Evolutionary conservation across 2,113 vertebrate species (phyloP), one percentile per base, ranked within the genome.

Genomic region (Hemicordylus capensis): DNA sequence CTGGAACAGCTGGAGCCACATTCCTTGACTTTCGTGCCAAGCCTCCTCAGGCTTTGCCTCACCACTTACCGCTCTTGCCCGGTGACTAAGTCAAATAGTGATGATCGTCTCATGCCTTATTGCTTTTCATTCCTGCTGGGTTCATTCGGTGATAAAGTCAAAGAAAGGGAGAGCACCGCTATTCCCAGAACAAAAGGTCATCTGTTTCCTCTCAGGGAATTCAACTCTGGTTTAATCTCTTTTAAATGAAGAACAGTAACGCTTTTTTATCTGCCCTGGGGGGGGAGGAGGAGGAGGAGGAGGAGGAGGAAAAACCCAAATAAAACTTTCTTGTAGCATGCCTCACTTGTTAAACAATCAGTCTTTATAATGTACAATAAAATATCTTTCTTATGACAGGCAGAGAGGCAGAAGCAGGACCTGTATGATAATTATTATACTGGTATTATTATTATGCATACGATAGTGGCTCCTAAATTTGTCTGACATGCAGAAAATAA

Each of bases 161-260:
- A 88, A 85, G 73, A 87, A 59, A 90, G 85, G 85, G 88, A 51
- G 34, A 54, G 44, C 2, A 0, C 48, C 46, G 86, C 83, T 31
- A 80, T 82, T 90, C 89, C 87, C 91, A 90, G 90, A 92, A 94
- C 54, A 92, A 83, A 87, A 87, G 92, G 88, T 93, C 92, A 90
- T 93, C 94, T 92, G 91, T 92, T 93, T 93, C 88, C 91, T 94
- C 92, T 86, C 91, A 89, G 79, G 87, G 88, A 91, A 88, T 90
- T 93, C 91, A 92, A 81, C 94, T 93, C 89, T 0, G 1, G 42
- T 89, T 92, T 89, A 91, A 80, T 69, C 58, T 28, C 34, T 15
- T 54, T 81, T 73, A 61, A 42, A 26, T 70, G 42, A 69, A 75
- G 91, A 93, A 90, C 91, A 91, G 79, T 80, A 85, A 80, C 85